phyloP scores from a whole-genome alignment of 2,113 vertebrate genomes.

The Grantiella picta region DNA sequence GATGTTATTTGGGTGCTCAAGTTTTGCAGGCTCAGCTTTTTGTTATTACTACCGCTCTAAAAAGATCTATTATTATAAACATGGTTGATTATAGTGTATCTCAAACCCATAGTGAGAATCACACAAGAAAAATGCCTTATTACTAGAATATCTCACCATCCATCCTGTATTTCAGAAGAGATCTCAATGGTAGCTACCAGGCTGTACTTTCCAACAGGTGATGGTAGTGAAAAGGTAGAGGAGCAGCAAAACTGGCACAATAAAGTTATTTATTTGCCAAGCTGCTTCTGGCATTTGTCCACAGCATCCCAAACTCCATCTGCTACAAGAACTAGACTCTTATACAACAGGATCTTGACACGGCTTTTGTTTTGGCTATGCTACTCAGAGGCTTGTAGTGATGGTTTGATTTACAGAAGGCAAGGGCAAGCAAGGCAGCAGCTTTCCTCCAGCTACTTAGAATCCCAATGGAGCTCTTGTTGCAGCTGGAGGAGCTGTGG shows the following conservation, averaged over 20 bases:
- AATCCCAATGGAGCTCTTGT: background rate
- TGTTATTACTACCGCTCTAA: background rate
- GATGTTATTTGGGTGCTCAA: background rate
- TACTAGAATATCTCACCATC: background rate
- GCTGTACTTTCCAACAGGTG: background rate
- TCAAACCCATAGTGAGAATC: background rate
- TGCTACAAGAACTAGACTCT: background rate
- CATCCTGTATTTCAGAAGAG: background rate
- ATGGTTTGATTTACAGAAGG: background rate
- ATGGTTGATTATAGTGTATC: background rate
- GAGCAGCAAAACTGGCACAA: background rate
- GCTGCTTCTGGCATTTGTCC: background rate
- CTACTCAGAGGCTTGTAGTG: background rate
- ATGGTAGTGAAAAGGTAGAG: background rate
- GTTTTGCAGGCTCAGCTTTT: background rate
- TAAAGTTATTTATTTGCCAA: background rate
- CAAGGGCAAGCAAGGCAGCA: background rate
- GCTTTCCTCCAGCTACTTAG: background rate
- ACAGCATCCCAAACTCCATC: background rate
- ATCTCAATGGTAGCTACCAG: background rate
- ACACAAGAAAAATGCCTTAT: rapidly evolving
- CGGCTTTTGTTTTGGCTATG: background rate
- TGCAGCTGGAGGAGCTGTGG: background rate
- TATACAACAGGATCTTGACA: background rate
- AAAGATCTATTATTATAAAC: background rate